A percentile compares a stretch with the other conserved stretches of the same genome.
Evolutionary conservation across 2,888 invertebrate species (phyloP).

Genomic region (Stenotaenia linearis): DNA sequence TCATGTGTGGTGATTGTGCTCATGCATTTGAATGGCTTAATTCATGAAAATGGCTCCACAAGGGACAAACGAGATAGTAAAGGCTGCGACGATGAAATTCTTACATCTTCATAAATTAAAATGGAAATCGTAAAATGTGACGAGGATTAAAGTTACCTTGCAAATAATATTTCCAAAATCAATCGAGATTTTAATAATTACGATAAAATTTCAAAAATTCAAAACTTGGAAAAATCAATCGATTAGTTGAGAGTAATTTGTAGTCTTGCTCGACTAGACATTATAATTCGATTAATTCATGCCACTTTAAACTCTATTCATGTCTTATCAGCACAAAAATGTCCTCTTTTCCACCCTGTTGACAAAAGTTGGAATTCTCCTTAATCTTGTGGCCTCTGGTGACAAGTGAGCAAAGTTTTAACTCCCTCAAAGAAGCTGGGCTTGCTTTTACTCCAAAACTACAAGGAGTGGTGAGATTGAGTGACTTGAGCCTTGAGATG

Average conservation of each 20-base stretch:
- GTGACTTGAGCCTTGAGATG: not conserved
- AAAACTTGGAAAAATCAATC: too few species aligned
- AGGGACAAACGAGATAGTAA: not conserved
- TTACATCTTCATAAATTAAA: not conserved
- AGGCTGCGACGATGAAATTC: not conserved
- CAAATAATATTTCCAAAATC: too few species aligned
- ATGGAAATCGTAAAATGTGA: not conserved
- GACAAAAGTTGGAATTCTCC: constrained; percentile 1
- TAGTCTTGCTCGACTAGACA: too few species aligned
- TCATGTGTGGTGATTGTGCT: not conserved
- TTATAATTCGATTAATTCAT: not conserved
- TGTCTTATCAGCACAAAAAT: not conserved
- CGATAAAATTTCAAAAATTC: too few species aligned
- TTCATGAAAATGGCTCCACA: not conserved
- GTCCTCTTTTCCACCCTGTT: not conserved
- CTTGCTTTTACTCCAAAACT: not conserved
- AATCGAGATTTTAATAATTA: too few species aligned
- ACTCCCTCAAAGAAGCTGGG: not conserved
- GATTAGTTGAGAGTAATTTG: too few species aligned
- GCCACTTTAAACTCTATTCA: not conserved
- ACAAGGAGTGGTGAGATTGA: not conserved
- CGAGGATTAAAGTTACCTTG: not conserved
- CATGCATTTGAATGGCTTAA: constrained; percentile 23
- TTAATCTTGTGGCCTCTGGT: constrained; percentile 4
- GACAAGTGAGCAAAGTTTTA: not conserved